Evolutionary conservation across 1,140 invertebrate genomes (phyloP), one percentile per base, ranked within the genome.

Genomic region (Leptopilina boulardi): DNA sequence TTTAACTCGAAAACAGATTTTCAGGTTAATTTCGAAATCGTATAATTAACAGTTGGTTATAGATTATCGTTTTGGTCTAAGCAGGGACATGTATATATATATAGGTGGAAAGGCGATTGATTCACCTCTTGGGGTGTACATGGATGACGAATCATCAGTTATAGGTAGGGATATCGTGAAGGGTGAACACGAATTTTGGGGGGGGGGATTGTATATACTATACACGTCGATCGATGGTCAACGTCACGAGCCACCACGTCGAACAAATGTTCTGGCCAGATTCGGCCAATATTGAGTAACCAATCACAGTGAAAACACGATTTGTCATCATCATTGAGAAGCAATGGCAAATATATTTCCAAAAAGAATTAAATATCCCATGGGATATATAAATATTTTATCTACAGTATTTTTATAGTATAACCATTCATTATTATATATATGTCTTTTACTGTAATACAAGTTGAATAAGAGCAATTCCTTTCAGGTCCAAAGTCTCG

Each of bases 191-290:
- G 80, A 76, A 79, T 80, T 79, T 77, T 34, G 30, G 34, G 72
- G 80, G 30, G 34, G 72, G 80, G 82, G 79, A 76, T 78, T 74
- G 81, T 84, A 78, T 78, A 80, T 82, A 80, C 83, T 80, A 80
- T 82, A 80, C 83, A 79, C 82, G 80, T 84, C 88, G 86, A 90
- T 90, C 86, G 88, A 91, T 90, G 88, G 83, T 86, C 79, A 85
- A 74, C 84, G 89, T 91, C 86, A 89, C 88, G 83, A 88, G 86
- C 80, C 83, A 88, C 84, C 85, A 86, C 85, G 76, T 72, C 77
- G 80, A 89, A 91, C 88, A 89, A 89, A 91, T 90, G 88, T 86
- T 86, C 83, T 82, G 84, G 83, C 74, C 77, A 76, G 81, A 73
- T 73, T 83, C 83, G 80, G 82, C 79, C 73, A 78, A 80, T 85